Evolutionary conservation across 2,113 vertebrate genomes (phyloP), one percentile per base, ranked within the genome.

Genomic region (Dascyllus trimaculatus): DNA sequence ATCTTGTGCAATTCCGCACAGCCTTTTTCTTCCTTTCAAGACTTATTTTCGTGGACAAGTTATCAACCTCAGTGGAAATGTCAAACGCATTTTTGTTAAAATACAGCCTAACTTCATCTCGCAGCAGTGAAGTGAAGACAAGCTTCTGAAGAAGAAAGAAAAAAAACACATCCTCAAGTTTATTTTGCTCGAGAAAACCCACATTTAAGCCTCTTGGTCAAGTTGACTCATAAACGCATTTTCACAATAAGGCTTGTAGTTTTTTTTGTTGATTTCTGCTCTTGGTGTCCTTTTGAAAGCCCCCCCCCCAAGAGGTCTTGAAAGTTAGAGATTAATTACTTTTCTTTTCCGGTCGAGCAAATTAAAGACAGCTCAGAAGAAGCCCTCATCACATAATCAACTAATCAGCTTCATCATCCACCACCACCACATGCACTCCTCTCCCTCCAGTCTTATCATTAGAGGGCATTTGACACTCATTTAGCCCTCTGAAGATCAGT

Each of bases 241-340:
- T 82, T 65, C 29, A 82, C 75, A 82, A 83, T 71, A 71, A 67
- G 18, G 46, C 62, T 65, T 29, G 29, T 29, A 29, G 29, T 29
- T 29, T 11, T 11, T 79, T 71, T 85, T 88, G 73, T 83, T 87
- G 74, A 81, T 81, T 82, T 57, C 29, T 0, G 4, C 72, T 77
- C 88, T 71, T 51, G 24, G 38, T 67, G 60, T 68, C 68, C 63
- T 45, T 82, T 67, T 85, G 67, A 89, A 85, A 51, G 48, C 29
- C 76, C n/a, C n/a, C 72, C 60, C 26, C 26, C 73, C 60, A 2
- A 82, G 85, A 89, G 81, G 72, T 81, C 85, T 72, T 56, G 26
- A 52, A 87, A 88, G 63, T 91, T 82, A 38, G 62, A 77, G 69
- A 89, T 89, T 91, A 91, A 92, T 92, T 91, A 89, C 80, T 89